Percentiles rank a stretch among this genome's conserved stretches.
Evolutionary conservation across 2,113 vertebrate species (phyloP).

Genomic region (Bujurquina vittata): DNA sequence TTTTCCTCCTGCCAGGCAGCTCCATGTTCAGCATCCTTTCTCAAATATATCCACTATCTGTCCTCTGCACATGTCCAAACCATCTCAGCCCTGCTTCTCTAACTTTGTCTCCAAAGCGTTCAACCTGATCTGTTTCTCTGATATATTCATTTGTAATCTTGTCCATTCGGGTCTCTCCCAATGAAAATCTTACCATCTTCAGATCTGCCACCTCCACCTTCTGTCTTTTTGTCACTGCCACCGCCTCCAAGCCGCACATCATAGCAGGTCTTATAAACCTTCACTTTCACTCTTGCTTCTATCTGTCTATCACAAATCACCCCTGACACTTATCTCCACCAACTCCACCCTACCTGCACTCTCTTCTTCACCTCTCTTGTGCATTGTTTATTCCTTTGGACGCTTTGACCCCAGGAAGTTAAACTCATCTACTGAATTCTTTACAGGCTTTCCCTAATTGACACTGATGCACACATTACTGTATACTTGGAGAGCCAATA

Average conservation of each 20-base stretch:
- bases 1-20: too few relatives aligned
- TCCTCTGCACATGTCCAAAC: not conserved
- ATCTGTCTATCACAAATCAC: not conserved
- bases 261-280: not conserved
- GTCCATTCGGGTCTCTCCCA: not conserved
- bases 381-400: not conserved
- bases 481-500: not conserved
- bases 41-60: too few relatives aligned
- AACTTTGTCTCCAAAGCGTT: not conserved
- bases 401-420: not conserved
- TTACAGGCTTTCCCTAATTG: not conserved
- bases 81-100: not conserved
- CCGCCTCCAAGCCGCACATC: accelerated
- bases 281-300: not conserved
- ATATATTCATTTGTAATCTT: not conserved
- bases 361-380: not conserved
- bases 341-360: accelerated
- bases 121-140: not conserved
- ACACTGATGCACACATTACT: not conserved
- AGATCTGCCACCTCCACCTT: not conserved
- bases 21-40: too few relatives aligned
- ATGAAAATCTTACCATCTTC: not conserved
- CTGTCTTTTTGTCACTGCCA: not conserved
- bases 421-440: not conserved
- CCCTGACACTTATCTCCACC: too few relatives aligned